Evolutionary conservation across 2,797 vertebrate species (phyloP), one percentile per base, ranked within the genome.

Genomic region (Emydoidea blandingii): DNA sequence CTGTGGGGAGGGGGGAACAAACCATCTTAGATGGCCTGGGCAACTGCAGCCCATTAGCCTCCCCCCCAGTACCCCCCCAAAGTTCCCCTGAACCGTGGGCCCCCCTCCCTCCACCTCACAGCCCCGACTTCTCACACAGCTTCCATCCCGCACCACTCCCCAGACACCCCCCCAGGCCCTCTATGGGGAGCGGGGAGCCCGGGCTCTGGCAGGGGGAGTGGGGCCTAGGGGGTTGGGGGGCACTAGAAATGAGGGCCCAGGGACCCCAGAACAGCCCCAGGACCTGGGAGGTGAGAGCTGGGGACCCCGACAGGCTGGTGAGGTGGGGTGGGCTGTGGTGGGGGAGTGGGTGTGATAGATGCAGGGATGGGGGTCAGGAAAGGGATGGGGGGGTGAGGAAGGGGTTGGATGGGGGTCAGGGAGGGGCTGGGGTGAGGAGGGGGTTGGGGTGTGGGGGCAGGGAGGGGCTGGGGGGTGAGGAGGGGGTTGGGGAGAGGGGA

Each of bases 1-100:
- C 99, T 99, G 95, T 41, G 62, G 53, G 72, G 8, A 10, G 49
- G 41, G 74, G 72, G 92, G 56, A 94, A 79, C 92, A 87, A 91
- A 78, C 59, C 56, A 56, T 54, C 49, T 90, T 68, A 92, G 49
- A 3, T 4, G 72, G 72, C 21, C 8, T 31, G 83, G 91, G 53
- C 21, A 6, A 23, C 62, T 31, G 81, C 52, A 14, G 7, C 12
- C 80, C 59, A 78, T 62, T 76, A 82, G 41, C 44, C 44, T 5
- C 10, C 37, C 11, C 4, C 8, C 21, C 29, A 44, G 44, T 23
- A 34, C 49, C 78, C 62, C 76, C 53, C 6, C 15, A 57, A 18
- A 47, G 53, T 29, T 2, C 50, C 49, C 27, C 27, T 41, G 65
- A 37, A 41, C 54, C 15, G 5, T 49, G 27, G 12, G 29, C 29